A percentile compares a stretch with the other conserved stretches of the same genome.
Evolutionary conservation across 2,797 vertebrate genomes (phyloP).

Genomic region (Streptopelia turtur): DNA sequence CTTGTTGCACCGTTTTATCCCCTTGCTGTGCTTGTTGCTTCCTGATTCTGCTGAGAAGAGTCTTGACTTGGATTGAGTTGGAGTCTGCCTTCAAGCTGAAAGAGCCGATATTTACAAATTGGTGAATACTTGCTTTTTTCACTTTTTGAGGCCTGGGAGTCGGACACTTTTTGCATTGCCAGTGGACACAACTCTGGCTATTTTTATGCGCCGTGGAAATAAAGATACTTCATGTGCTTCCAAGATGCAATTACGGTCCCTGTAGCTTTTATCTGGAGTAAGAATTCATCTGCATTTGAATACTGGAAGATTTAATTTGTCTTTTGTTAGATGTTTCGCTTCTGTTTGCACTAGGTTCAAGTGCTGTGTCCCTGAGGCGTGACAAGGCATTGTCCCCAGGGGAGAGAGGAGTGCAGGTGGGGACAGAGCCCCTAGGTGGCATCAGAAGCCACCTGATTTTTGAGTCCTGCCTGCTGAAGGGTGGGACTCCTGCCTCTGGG

Average conservation of each 20-base stretch:
- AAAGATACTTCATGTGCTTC: neutral
- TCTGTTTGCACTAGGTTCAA: neutral
- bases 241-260: neutral
- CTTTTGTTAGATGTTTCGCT: neutral
- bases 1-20: neutral
- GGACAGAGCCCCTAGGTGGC: constrained; percentile 56
- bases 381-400: neutral
- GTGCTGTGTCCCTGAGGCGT: neutral
- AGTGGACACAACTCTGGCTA: neutral
- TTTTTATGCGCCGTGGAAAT: neutral
- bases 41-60: neutral
- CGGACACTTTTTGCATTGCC: neutral
- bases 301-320: neutral
- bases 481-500: too few relatives aligned
- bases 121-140: neutral
- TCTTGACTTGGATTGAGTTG: neutral
- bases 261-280: neutral
- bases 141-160: neutral
- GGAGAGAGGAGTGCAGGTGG: constrained; percentile 5
- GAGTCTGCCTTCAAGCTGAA: neutral
- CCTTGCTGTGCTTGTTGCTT: neutral
- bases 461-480: neutral
- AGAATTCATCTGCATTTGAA: neutral
- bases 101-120: neutral
- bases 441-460: constrained; percentile 32